phyloP scores from a whole-genome alignment of 2,888 invertebrate genomes.

The Dorcus parallelipipedus region DNA sequence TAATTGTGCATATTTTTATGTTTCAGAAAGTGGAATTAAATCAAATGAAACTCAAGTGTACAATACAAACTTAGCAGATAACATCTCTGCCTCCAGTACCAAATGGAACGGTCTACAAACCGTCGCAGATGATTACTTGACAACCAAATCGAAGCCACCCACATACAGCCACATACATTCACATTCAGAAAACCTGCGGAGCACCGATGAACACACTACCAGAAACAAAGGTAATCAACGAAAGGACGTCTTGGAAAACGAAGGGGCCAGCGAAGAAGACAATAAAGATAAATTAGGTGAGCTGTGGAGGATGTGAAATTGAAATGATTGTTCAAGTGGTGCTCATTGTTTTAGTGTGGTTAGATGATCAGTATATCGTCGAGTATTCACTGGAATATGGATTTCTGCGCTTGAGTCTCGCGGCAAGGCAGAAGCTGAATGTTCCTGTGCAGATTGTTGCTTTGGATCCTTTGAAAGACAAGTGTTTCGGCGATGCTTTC shows the following conservation, averaged over 20 bases:
- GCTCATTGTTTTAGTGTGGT: constrained; percentile 51
- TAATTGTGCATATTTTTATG: no score
- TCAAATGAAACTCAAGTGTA: not conserved
- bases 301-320: no score
- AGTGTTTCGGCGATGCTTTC: constrained; percentile 92
- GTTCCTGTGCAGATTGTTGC: constrained; percentile 88
- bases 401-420: constrained; percentile 84
- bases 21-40: no score
- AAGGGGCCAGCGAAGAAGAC: no score
- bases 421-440: constrained; percentile 79
- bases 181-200: not conserved
- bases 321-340: no score
- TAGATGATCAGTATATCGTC: constrained; percentile 92
- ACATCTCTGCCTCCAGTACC: constrained; percentile 35
- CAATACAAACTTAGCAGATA: constrained; percentile 12
- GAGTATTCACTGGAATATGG: constrained; percentile 98
- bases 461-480: constrained; percentile 81
- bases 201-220: not conserved
- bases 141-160: constrained; percentile 4
- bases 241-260: not conserved
- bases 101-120: constrained; percentile 35
- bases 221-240: not conserved
- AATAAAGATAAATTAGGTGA: no score
- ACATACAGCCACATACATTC: not conserved
- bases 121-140: constrained; percentile 10